Conservation (phyloP, 2,113 vertebrate genomes). For the Jacana jacana region DNA sequence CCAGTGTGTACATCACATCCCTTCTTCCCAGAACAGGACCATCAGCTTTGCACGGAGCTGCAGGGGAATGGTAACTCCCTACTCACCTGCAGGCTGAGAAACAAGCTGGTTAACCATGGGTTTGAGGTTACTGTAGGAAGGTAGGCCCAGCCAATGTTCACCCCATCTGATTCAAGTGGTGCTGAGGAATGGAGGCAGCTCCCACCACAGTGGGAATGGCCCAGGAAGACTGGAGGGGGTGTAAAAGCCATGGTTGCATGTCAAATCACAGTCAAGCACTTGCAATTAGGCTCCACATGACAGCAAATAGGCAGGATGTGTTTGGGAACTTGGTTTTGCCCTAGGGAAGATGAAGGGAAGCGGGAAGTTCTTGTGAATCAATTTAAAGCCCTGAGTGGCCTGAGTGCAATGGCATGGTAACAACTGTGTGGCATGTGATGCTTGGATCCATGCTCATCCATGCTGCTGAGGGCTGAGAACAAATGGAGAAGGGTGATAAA, state of each 20-base stretch:
- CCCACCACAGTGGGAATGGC: rapidly evolving
- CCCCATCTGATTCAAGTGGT: background rate
- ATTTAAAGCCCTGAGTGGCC: background rate
- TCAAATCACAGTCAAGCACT: background rate
- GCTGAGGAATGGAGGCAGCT: background rate
- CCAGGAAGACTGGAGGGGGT: background rate
- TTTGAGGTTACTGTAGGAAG: background rate
- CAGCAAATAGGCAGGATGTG: background rate
- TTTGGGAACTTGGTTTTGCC: background rate
- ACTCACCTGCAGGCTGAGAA: background rate
- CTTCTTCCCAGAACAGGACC: background rate
- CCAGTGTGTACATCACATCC: background rate
- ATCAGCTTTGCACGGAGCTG: background rate
- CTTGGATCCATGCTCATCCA: background rate
- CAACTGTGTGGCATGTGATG: background rate
- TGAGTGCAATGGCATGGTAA: background rate
- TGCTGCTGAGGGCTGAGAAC: background rate
- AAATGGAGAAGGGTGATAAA: background rate
- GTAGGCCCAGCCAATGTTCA: background rate
- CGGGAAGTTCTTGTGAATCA: background rate
- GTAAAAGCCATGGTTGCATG: background rate
- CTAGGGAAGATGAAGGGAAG: background rate
- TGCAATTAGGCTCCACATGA: background rate
- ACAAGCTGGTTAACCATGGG: background rate
- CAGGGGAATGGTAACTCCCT: background rate